Conservation (phyloP, 2,888 invertebrate genomes). For the Sericinus montela region DNA sequence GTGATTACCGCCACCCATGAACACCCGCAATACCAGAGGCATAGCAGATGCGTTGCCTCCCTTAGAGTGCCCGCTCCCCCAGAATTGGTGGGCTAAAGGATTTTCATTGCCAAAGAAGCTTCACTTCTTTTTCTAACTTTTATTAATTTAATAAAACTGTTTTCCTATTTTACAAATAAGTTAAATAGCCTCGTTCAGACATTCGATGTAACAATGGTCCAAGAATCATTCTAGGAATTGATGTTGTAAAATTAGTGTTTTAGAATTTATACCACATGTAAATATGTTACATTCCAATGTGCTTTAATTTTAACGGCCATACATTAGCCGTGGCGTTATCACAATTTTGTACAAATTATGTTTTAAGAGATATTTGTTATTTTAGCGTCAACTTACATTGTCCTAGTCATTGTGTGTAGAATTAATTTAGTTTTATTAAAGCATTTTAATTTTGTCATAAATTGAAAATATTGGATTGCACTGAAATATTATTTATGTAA, state of each 20-base stretch:
- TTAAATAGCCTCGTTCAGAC: too few relatives aligned
- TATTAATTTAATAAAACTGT: too few relatives aligned
- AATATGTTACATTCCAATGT: slow-evolving; percentile 14
- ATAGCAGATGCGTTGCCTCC: too few relatives aligned
- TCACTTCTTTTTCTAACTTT: too few relatives aligned
- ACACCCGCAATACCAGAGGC: too few relatives aligned
- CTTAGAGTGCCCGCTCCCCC: too few relatives aligned
- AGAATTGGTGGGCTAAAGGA: too few relatives aligned
- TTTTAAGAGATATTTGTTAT: slow-evolving; percentile 1
- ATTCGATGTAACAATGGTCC: neutral
- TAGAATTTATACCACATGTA: slow-evolving; percentile 1
- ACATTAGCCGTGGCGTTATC: neutral
- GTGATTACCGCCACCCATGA: too few relatives aligned
- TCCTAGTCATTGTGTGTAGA: slow-evolving; percentile 19
- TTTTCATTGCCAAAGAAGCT: too few relatives aligned
- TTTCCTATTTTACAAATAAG: too few relatives aligned
- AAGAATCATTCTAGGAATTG: slow-evolving; percentile 12
- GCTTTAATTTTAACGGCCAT: slow-evolving; percentile 17
- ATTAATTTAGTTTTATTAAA: slow-evolving; percentile 2
- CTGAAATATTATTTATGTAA: neutral
- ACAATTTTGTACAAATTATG: slow-evolving; percentile 6
- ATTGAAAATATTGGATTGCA: neutral
- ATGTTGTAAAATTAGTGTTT: slow-evolving; percentile 8
- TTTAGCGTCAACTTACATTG: slow-evolving; percentile 5
- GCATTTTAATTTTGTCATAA: neutral